Conservation (phyloP, 2,888 invertebrate species). For the Andrena camellia region DNA sequence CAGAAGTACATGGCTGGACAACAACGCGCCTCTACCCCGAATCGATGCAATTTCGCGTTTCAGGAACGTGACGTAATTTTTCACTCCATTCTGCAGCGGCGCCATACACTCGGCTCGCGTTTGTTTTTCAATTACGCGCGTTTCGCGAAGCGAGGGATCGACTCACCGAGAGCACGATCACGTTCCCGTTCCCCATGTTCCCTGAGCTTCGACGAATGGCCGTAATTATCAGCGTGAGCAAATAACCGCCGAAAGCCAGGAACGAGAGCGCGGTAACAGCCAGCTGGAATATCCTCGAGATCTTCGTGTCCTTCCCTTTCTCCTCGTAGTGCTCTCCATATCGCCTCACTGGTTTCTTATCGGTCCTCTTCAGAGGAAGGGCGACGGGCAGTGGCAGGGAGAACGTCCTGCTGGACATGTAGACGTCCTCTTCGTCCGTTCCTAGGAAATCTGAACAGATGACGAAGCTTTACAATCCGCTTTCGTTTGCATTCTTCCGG, state of each 20-base stretch:
- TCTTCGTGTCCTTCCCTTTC: slow-evolving; percentile 87
- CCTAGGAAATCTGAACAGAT: background rate
- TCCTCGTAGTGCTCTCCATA: slow-evolving; percentile 86
- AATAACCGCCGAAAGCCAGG: slow-evolving; percentile 93
- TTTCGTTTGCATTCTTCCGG: too few species aligned
- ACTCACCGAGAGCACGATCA: slow-evolving; percentile 82
- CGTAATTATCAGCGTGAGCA: slow-evolving; percentile 91
- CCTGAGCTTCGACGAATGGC: slow-evolving; percentile 89
- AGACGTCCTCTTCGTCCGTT: slow-evolving; percentile 19
- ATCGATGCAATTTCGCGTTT: slow-evolving; percentile 8
- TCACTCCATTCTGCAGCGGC: background rate
- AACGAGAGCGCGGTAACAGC: slow-evolving; percentile 93
- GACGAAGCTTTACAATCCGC: background rate
- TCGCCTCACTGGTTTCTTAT: slow-evolving; percentile 75
- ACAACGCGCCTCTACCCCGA: background rate
- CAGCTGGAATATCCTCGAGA: slow-evolving; percentile 91
- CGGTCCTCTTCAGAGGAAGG: slow-evolving; percentile 60
- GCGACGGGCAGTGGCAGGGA: slow-evolving; percentile 63
- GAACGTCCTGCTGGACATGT: slow-evolving; percentile 52
- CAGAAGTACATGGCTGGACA: background rate
- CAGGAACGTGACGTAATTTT: slow-evolving; percentile 21
- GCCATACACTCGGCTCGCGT: background rate
- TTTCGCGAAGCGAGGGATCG: background rate
- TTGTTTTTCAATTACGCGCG: slow-evolving; percentile 3
- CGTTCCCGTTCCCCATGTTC: slow-evolving; percentile 75